Conservation (phyloP, 2,797 vertebrate genomes). For the Acanthiza pusilla region DNA sequence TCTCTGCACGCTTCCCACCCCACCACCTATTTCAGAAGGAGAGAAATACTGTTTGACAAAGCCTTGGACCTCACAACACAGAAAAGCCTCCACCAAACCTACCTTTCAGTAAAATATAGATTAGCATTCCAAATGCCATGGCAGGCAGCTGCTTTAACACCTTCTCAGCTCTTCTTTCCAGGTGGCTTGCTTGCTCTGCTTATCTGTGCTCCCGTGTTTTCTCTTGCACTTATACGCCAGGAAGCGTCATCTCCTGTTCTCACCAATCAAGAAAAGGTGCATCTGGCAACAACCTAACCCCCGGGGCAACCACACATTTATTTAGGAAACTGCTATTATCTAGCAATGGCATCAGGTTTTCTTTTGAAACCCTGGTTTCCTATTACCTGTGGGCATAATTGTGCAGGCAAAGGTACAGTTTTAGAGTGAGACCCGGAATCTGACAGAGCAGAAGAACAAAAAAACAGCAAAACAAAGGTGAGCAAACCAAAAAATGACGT, state of each 20-base stretch:
- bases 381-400: slow-evolving; percentile 72
- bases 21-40: background rate
- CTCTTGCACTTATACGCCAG: slow-evolving; percentile 69
- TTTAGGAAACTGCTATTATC: slow-evolving; percentile 69
- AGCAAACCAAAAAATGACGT: background rate
- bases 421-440: background rate
- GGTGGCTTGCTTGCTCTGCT: slow-evolving; percentile 48
- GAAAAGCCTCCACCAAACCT: slow-evolving; percentile 8
- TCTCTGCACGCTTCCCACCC: background rate
- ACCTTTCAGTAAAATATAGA: slow-evolving; percentile 73
- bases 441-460: background rate
- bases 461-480: background rate
- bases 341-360: slow-evolving; percentile 64
- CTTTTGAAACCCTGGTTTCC: slow-evolving; percentile 68
- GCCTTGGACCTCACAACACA: background rate
- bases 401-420: slow-evolving; percentile 33
- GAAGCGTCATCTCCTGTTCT: slow-evolving; percentile 71
- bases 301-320: slow-evolving; percentile 57
- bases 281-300: slow-evolving; percentile 66
- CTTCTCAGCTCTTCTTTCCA: slow-evolving; percentile 35
- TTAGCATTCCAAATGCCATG: slow-evolving; percentile 66
- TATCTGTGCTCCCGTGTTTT: slow-evolving; percentile 56
- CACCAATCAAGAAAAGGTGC: slow-evolving; percentile 71
- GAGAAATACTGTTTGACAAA: background rate
- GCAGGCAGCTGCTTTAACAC: slow-evolving; percentile 31